Evolutionary conservation across 2,797 vertebrate species (phyloP), one percentile per base, ranked within the genome.

Genomic region (Rhinophrynus dorsalis): DNA sequence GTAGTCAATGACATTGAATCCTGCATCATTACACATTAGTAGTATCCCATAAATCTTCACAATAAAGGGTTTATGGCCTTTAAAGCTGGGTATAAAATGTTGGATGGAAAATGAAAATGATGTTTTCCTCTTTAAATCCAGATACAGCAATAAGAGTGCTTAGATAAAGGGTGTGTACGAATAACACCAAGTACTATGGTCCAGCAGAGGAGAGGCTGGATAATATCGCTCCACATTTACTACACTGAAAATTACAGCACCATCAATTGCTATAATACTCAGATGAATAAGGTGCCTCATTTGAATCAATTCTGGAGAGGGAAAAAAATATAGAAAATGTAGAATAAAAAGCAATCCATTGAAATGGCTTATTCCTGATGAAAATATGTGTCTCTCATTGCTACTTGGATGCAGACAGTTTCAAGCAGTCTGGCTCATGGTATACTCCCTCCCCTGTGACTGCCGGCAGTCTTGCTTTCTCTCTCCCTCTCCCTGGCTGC

Each of bases 231-330:
- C 84, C 88, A 90, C 87, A n/a, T 93, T 92, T 86, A 87, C 84
- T 83, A 92, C 88, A 85, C 66, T 84, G 86, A 88, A 80, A 83
- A 90, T 83, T 77, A 82, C 82, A 85, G 88, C 84, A 90, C 86
- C 82, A 77, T 83, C 80, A 70, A 70, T 86, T 77, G 80, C 84
- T 83, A 88, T 80, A 88, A 83, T 82, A 79, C 78, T 82, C 68
- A 78, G 78, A 78, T 86, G 86, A 81, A 78, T 84, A 90, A 83
- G 86, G 87, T 90, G 82, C 88, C 87, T 94, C 94, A 95, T 96
- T 91, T 91, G 94, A 90, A 84, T 88, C 86, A 86, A 85, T 78
- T 88, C 83, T 81, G 82, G 75, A 77, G 77, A 83, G 81, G 83
- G 81, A 85, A 84, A 91, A 88, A 89, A 75, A 89, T 83, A 80